Conservation (phyloP, 1,140 invertebrate species). For the Caenorhabditis inopinata region DNA sequence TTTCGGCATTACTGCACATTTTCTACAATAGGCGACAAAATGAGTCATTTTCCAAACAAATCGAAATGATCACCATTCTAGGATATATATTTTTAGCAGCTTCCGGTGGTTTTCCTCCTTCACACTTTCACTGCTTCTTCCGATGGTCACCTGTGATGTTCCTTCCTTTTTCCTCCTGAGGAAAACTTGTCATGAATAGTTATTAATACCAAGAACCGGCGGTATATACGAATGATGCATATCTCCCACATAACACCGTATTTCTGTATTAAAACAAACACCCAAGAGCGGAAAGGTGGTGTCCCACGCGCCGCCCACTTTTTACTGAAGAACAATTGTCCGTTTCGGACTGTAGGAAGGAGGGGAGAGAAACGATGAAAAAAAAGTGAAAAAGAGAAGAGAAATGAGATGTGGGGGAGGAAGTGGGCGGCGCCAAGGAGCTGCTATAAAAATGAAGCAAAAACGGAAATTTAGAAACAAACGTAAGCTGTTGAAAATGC, state of each 20-base stretch:
- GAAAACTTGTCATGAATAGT: not conserved
- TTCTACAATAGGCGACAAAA: too few relatives aligned
- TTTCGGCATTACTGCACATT: too few relatives aligned
- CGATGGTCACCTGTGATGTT: not conserved
- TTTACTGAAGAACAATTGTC: not conserved
- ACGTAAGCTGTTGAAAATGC: constrained; percentile 7
- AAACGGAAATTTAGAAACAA: too few relatives aligned
- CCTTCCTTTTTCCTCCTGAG: not conserved
- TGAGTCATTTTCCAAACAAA: too few relatives aligned
- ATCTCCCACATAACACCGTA: not conserved
- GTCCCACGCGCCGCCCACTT: not conserved
- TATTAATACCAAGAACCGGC: not conserved
- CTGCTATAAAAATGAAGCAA: too few relatives aligned
- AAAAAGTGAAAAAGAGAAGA: not conserved
- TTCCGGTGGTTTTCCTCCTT: too few relatives aligned
- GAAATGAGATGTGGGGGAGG: not conserved
- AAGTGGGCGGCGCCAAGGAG: constrained; percentile 2
- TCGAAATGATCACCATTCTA: too few relatives aligned
- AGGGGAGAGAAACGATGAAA: not conserved
- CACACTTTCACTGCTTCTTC: too few relatives aligned
- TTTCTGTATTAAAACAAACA: not conserved
- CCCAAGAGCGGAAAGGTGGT: too few relatives aligned
- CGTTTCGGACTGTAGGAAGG: not conserved
- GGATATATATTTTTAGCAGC: too few relatives aligned
- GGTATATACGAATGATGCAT: not conserved